Evolutionary conservation across 2,797 vertebrate species (phyloP).

Genomic region (Gila robusta): DNA sequence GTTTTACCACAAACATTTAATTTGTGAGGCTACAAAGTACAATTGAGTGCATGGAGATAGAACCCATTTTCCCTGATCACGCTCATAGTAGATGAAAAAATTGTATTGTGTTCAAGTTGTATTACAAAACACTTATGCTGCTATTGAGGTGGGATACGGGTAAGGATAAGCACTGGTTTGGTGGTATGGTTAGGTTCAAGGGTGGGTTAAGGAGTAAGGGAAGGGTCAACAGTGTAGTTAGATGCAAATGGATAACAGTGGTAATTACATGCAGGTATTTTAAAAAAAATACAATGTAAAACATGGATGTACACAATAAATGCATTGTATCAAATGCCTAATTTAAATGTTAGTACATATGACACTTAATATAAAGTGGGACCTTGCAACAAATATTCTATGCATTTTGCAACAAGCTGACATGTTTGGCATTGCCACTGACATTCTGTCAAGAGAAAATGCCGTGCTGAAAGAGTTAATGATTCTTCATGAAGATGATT

Average conservation of each 20-base stretch:
- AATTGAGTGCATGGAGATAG: neutral
- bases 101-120: neutral
- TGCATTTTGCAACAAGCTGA: neutral
- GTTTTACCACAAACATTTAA: neutral
- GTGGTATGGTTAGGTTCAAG: neutral
- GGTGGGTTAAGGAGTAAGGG: neutral
- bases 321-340: neutral
- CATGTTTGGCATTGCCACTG: neutral
- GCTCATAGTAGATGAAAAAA: too few relatives aligned
- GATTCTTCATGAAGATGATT: conserved; percentile 50
- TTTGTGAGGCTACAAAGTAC: neutral
- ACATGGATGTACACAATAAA: neutral
- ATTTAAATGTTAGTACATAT: neutral
- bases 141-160: neutral
- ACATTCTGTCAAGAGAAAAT: conserved; percentile 20
- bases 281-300: neutral
- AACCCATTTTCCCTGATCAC: neutral
- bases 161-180: neutral
- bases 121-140: neutral
- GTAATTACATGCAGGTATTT: neutral
- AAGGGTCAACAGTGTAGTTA: neutral
- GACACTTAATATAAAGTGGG: neutral
- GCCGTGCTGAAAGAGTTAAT: neutral
- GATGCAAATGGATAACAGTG: neutral
- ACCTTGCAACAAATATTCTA: neutral